Conservation (phyloP, 2,888 invertebrate genomes). For the Agonopterix heracliana region DNA sequence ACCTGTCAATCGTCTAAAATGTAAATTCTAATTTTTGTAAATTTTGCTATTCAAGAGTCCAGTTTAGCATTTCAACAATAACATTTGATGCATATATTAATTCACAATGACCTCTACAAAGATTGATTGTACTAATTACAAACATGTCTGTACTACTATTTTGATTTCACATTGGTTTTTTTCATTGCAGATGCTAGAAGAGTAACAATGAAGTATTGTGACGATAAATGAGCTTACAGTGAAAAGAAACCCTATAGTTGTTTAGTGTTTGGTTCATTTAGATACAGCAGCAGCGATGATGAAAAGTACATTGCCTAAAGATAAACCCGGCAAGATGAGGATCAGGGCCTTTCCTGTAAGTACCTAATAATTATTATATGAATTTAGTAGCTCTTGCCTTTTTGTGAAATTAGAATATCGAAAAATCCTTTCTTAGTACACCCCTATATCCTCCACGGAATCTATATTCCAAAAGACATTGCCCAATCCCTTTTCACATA, state of each 20-base stretch:
- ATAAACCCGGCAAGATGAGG: slow-evolving; percentile 95
- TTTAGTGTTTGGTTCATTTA: slow-evolving; percentile 50
- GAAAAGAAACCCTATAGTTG: slow-evolving; percentile 33
- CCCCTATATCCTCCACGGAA: too few relatives aligned
- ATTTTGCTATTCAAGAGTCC: too few relatives aligned
- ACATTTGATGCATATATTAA: too few relatives aligned
- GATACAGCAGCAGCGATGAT: slow-evolving; percentile 70
- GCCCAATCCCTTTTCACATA: too few relatives aligned
- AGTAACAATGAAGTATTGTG: slow-evolving; percentile 62
- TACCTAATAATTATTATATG: slow-evolving; percentile 22
- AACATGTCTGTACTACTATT: too few relatives aligned
- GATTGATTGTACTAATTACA: too few relatives aligned
- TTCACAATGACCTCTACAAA: too few relatives aligned
- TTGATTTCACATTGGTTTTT: slow-evolving; percentile 13
- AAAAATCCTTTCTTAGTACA: too few relatives aligned
- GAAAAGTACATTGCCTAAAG: slow-evolving; percentile 88
- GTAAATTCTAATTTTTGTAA: neutral
- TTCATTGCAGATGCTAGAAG: slow-evolving; percentile 59
- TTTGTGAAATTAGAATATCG: too few relatives aligned
- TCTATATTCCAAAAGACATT: too few relatives aligned
- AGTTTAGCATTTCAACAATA: too few relatives aligned
- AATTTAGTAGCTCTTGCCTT: too few relatives aligned
- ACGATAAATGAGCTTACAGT: slow-evolving; percentile 54
- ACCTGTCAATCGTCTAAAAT: slow-evolving; percentile 14
- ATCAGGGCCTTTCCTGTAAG: slow-evolving; percentile 98